Percentiles rank a stretch among this genome's conserved stretches.
Evolutionary conservation across 2,113 vertebrate genomes (phyloP).

Genomic region (Stigmatopora nigra): DNA sequence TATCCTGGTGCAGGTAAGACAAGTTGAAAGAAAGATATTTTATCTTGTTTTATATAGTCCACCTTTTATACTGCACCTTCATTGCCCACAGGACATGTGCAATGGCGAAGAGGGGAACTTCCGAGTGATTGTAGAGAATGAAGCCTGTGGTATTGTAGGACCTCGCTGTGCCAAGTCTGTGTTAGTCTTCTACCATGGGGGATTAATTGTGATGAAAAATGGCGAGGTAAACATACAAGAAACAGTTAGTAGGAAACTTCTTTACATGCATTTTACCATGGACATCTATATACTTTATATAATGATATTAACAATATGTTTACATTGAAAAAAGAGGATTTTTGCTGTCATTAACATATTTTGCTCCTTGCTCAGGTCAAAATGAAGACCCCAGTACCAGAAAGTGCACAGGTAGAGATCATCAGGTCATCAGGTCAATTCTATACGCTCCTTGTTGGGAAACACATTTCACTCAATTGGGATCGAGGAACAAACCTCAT

Average conservation of each 20-base stretch:
- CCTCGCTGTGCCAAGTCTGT: constrained; percentile 81
- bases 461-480: constrained; percentile 81
- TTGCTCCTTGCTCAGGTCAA: constrained; percentile 67
- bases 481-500: constrained; percentile 77
- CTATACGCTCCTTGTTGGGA: constrained; percentile 78
- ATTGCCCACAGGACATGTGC: constrained; percentile 78
- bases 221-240: constrained; percentile 68
- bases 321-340: too few relatives aligned
- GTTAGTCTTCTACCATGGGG: constrained; percentile 75
- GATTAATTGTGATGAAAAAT: constrained; percentile 77
- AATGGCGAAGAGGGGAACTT: constrained; percentile 76
- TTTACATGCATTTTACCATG: too few relatives aligned
- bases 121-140: constrained; percentile 82
- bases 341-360: background rate
- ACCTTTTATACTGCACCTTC: background rate
- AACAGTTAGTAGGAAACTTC: too few relatives aligned
- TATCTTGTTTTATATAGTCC: background rate
- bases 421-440: constrained; percentile 77
- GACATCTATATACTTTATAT: background rate
- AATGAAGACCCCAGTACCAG: constrained; percentile 74
- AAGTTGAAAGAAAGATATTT: constrained; percentile 79
- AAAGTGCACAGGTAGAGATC: constrained; percentile 76
- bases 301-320: too few relatives aligned
- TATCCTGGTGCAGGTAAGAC: constrained; percentile 84
- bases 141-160: constrained; percentile 79